phyloP scores from a whole-genome alignment of 2,888 invertebrate species.

The Amblyjoppa fuscipennis region DNA sequence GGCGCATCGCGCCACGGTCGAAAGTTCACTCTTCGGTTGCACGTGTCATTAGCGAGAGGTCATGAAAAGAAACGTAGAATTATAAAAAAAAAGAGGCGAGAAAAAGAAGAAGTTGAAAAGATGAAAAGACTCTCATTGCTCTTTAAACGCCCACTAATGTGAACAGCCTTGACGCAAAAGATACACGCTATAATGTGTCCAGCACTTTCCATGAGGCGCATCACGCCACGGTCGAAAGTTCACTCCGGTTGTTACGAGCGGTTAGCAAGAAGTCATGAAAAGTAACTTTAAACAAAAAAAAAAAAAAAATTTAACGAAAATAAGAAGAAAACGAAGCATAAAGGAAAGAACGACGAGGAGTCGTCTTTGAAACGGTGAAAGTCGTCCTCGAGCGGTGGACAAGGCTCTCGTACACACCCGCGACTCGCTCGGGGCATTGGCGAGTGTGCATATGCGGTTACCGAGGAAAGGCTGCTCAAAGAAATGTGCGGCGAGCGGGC shows the following conservation, averaged over 20 bases:
- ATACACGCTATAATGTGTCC: constrained; percentile 13
- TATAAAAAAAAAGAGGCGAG: no score
- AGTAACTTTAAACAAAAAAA: neutral
- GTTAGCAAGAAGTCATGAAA: constrained; percentile 46
- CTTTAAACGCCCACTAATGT: constrained; percentile 40
- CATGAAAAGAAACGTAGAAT: constrained; percentile 13
- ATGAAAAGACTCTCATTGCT: constrained; percentile 49
- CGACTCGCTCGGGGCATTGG: constrained; percentile 45
- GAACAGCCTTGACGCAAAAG: neutral
- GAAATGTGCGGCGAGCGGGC: constrained; percentile 21
- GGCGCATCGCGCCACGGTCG: constrained; percentile 67
- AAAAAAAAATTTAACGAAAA: constrained; percentile 15
- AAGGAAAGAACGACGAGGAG: constrained; percentile 28
- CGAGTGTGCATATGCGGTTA: constrained; percentile 22
- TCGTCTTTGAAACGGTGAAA: constrained; percentile 55
- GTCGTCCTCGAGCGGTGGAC: constrained; percentile 55
- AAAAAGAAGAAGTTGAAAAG: no score
- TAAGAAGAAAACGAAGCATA: constrained; percentile 26
- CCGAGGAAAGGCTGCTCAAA: constrained; percentile 12
- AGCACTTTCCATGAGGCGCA: constrained; percentile 54
- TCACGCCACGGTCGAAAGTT: constrained; percentile 74
- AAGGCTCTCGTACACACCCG: constrained; percentile 56
- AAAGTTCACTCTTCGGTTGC: constrained; percentile 75
- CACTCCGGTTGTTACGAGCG: constrained; percentile 70
- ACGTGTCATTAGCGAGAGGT: constrained; percentile 51